Evolutionary conservation across 2,888 invertebrate species (phyloP).

Genomic region (Eretmocerus hayati): DNA sequence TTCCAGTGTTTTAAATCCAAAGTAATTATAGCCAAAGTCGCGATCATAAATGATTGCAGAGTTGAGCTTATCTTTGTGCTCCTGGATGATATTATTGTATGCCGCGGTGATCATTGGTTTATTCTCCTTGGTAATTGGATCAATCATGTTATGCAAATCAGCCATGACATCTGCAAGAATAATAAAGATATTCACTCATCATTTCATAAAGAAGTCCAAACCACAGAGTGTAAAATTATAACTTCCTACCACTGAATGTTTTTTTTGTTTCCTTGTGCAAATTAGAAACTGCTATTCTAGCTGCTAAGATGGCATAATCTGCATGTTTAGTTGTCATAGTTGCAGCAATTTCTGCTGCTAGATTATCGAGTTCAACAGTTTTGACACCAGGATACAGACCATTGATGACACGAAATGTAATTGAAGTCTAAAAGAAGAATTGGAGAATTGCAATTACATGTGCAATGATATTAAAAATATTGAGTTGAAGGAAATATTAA

Average conservation of each 20-base stretch:
- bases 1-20: constrained; percentile 98
- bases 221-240: not conserved
- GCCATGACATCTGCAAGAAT: constrained; percentile 75
- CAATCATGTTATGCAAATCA: constrained; percentile 71
- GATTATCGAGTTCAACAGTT: constrained; percentile 92
- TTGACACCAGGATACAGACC: constrained; percentile 95
- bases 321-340: constrained; percentile 96
- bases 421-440: constrained; percentile 61
- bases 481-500: not conserved
- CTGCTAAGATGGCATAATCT: constrained; percentile 86
- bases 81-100: constrained; percentile 72
- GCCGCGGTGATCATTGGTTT: constrained; percentile 83
- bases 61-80: constrained; percentile 80
- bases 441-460: not conserved
- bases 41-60: constrained; percentile 95
- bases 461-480: constrained; percentile 3
- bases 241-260: constrained; percentile 68
- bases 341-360: constrained; percentile 98
- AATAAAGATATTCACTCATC: not conserved
- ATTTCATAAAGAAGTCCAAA: not conserved
- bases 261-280: constrained; percentile 97
- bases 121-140: constrained; percentile 62
- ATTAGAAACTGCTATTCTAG: constrained; percentile 92
- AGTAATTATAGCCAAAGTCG: constrained; percentile 95
- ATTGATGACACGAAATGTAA: constrained; percentile 86